Percentiles rank a stretch among this genome's conserved stretches.
phyloP scores from a whole-genome alignment of 2,113 vertebrate species.

The Bujurquina vittata region DNA sequence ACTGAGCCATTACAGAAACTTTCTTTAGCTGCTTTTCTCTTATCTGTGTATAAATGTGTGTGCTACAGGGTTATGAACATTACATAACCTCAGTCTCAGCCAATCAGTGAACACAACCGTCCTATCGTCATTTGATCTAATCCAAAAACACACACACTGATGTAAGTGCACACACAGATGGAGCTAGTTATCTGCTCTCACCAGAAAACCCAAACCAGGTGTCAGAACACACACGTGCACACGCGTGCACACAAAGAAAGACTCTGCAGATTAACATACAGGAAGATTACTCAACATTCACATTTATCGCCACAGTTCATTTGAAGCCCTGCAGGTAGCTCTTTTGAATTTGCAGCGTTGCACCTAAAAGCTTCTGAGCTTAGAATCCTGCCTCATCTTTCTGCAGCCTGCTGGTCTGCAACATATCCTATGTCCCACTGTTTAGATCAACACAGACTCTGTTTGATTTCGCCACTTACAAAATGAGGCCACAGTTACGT shows the following conservation, averaged over 20 bases:
- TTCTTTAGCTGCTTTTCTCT: background rate
- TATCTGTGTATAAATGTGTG: background rate
- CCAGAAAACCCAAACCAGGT: conserved; percentile 32
- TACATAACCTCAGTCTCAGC: conserved; percentile 32
- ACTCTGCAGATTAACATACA: background rate
- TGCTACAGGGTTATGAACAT: conserved; percentile 6
- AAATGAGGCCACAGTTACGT: background rate
- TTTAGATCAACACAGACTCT: background rate
- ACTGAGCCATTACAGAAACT: background rate
- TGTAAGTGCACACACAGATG: conserved; percentile 44
- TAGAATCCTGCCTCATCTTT: background rate
- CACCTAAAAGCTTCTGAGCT: background rate
- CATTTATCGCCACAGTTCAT: conserved; percentile 1
- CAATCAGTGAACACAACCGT: conserved; percentile 25
- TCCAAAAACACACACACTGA: conserved; percentile 6
- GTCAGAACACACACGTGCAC: conserved; percentile 1
- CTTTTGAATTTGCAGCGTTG: background rate
- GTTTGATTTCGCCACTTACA: background rate
- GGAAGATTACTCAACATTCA: background rate
- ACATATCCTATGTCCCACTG: background rate
- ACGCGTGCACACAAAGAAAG: background rate
- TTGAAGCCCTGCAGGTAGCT: conserved; percentile 10
- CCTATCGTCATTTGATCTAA: conserved; percentile 24
- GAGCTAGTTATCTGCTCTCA: conserved; percentile 31
- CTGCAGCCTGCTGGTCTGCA: background rate